A percentile compares a stretch with the other conserved stretches of the same genome.
These are phyloP conservation scores for Mirza zaza DNA, from an alignment of 2,113 vertebrate genomes.

Conservation along the genomic window DNA sequence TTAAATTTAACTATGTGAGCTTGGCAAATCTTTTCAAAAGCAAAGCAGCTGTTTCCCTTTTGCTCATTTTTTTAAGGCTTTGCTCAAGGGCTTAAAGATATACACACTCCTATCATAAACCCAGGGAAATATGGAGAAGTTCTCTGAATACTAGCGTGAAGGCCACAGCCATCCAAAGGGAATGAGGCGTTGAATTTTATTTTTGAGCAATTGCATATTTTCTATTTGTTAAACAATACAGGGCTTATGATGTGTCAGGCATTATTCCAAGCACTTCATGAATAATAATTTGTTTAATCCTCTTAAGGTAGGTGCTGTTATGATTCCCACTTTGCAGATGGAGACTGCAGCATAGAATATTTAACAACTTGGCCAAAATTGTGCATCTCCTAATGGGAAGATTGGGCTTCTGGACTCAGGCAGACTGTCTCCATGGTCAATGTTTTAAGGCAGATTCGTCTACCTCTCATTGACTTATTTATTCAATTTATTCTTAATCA, in stretches of 20 bases:
- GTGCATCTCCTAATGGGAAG: accelerated
- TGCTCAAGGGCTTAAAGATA: slow-evolving; percentile 60
- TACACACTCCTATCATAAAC: slow-evolving; percentile 25
- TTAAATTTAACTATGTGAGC: slow-evolving; percentile 83
- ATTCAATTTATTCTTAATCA: neutral
- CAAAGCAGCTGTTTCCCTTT: slow-evolving; percentile 82
- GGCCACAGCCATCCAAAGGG: neutral
- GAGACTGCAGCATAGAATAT: neutral
- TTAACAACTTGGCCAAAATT: neutral
- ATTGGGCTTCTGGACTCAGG: neutral
- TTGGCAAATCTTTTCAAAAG: slow-evolving; percentile 80
- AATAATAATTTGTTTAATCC: neutral
- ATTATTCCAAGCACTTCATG: neutral
- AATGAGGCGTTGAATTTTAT: neutral
- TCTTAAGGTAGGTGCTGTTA: neutral
- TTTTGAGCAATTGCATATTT: neutral
- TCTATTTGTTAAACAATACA: neutral
- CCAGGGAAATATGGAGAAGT: neutral
- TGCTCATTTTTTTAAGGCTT: slow-evolving; percentile 54
- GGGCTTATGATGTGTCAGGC: neutral
- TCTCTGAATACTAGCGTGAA: neutral
- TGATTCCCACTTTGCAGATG: neutral
- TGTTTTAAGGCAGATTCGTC: neutral
- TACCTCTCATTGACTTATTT: neutral
- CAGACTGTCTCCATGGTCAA: accelerated